Base-by-base conservation (phyloP, 2,797 vertebrate genomes). In the Epinephelus awoara region DNA sequence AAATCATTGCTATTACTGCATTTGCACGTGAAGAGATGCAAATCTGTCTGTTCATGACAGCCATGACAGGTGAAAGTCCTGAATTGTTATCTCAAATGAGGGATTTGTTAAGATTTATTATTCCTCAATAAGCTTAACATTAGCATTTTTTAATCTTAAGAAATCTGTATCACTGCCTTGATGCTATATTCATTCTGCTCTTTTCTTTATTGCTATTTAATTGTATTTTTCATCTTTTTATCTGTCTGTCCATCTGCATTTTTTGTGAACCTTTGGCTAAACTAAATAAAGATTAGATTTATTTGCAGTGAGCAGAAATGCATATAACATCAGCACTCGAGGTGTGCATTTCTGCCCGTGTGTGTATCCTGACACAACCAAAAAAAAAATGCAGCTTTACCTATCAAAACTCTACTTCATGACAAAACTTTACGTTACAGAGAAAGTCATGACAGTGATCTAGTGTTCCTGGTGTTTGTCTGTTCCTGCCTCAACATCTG, bases 401-500 rank as follows among this genome's bases (percentile, higher is more conserved):
- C n/a, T 4, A 8, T 29, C 1, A 18, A 38, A 44, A 66, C n/a
- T 44, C 59, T 4, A 17, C 38, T 49, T 55, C 14, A 17, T 40
- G 46, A 27, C 50, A 15, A 79, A 25, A 5, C 8, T 17, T 13
- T 40, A 64, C 1, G 5, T n/a, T 14, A 6, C 71, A 65, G 58
- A 64, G 14, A 75, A 51, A 58, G 21, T 49, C 34, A n/a, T 11
- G 1, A 46, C 54, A 69, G 27, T 46, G 56, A 68, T 23, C 23
- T 4, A 3, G 25, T 52, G 18, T 74, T 65, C 67, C 77, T 69
- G 46, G 67, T 54, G 44, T 44, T 50, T 80, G 75, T 89, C 69
- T 82, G 38, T 49, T 83, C 47, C 77, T 46, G 29, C 40, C 18
- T 21, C 34, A 44, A 51, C 44, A 56, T 85, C 68, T 85, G 54